A percentile compares a stretch with the other conserved stretches of the same genome.
These are phyloP conservation scores for Linepithema humile DNA, from an alignment of 1,140 invertebrate species.

Conservation along the genomic window DNA sequence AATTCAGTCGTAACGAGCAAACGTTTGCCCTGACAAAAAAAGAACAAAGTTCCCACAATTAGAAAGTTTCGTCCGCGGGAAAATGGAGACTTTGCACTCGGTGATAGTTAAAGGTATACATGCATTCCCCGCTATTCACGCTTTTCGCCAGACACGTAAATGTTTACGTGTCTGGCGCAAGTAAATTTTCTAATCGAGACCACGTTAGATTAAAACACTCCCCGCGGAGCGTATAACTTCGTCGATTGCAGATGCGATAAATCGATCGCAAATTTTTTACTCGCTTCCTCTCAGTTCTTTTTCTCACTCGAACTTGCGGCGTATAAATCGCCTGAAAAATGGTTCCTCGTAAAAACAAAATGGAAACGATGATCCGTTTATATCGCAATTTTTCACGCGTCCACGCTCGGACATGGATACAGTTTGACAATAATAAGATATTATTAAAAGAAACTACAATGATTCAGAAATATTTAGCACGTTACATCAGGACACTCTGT, in stretches of 20 bases:
- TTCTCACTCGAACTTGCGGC: neutral
- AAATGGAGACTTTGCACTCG: constrained; percentile 1
- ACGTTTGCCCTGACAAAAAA: constrained; percentile 31
- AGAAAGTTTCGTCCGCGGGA: constrained; percentile 31
- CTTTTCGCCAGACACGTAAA: neutral
- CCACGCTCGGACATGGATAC: no score
- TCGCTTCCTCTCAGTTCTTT: neutral
- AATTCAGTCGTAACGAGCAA: constrained; percentile 37
- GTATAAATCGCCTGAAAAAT: constrained; percentile 33
- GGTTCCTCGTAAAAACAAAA: constrained; percentile 22
- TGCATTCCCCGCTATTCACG: neutral
- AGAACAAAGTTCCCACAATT: constrained; percentile 36
- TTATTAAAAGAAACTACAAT: no score
- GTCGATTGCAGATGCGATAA: neutral
- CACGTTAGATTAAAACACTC: constrained; percentile 23
- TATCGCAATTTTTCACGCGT: neutral
- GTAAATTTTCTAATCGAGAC: constrained; percentile 42
- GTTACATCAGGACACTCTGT: no score
- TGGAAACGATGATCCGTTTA: constrained; percentile 2
- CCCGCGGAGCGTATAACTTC: constrained; percentile 4
- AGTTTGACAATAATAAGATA: neutral
- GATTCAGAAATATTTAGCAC: no score
- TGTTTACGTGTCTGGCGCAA: constrained; percentile 1
- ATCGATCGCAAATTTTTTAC: constrained; percentile 44
- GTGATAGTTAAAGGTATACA: constrained; percentile 13